Evolutionary conservation across 2,888 invertebrate species (phyloP).

Genomic region (Pasiphila rectangulata): DNA sequence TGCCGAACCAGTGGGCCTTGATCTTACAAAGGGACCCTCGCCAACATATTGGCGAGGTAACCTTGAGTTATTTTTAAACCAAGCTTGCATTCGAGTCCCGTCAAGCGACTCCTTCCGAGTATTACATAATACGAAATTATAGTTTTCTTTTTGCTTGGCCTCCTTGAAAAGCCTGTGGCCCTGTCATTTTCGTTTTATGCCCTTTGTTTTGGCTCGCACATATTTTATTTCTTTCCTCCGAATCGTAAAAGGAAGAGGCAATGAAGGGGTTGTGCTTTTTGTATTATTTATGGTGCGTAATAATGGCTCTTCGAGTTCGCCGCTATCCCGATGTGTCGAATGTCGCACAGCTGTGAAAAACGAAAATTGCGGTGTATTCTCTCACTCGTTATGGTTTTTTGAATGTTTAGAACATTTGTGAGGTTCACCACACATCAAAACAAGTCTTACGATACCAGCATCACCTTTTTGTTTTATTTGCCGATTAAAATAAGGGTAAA

Average conservation of each 20-base stretch:
- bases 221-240: constrained; percentile 76
- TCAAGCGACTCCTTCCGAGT: constrained; percentile 74
- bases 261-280: constrained; percentile 78
- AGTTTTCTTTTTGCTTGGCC: constrained; percentile 63
- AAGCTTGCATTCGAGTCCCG: constrained; percentile 70
- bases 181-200: constrained; percentile 74
- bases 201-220: constrained; percentile 76
- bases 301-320: constrained; percentile 61
- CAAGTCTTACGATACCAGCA: constrained; percentile 31
- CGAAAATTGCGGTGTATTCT: constrained; percentile 43
- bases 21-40: constrained; percentile 75
- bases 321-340: constrained; percentile 46
- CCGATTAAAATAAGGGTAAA: constrained; percentile 2
- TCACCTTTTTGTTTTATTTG: constrained; percentile 33
- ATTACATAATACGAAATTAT: constrained; percentile 79
- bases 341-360: constrained; percentile 58
- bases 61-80: constrained; percentile 79
- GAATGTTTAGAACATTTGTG: constrained; percentile 18
- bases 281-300: constrained; percentile 76
- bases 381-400: constrained; percentile 33
- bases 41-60: constrained; percentile 59
- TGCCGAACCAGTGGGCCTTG: constrained; percentile 76
- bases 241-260: constrained; percentile 80
- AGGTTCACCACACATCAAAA: constrained; percentile 27
- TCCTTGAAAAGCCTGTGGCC: constrained; percentile 75